Base-by-base conservation (phyloP, 2,113 vertebrate genomes). In the Catharus minimus region DNA sequence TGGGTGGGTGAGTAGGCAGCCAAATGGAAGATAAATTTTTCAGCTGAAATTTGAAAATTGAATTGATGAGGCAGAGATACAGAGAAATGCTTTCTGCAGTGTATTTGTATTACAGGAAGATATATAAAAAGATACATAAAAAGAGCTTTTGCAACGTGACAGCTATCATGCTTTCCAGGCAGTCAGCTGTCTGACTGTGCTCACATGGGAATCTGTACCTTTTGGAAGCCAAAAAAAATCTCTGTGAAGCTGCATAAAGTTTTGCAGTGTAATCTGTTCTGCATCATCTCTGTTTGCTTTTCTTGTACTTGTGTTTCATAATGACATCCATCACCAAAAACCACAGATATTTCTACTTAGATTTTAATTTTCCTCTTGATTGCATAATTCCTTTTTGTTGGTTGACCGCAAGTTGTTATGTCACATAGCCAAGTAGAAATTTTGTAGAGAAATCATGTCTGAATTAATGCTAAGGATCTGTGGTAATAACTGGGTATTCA, bases 41-140 rank as follows among this genome's bases (percentile, higher is more conserved):
- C 61, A 53, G 23, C 53, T 57, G 14, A 94, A 90, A 88, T 75
- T 68, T 86, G 38, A 93, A 92, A 93, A 92, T 26, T 33, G 26
- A 84, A 11, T 81, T 49, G 66, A 72, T 90, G 61, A 84, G 69
- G 36, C 41, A 78, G 32, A 86, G 60, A 86, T 62, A 65, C 7
- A 86, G 57, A 67, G 21, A 93, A 88, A 83, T 65, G 13, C 5
- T 88, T 90, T 86, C 65, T 88, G 38, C 19, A 53, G 44, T 61
- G 8, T 53, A 65, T 78, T 95, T 71, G 14, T 60, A 60, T 55
- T 82, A 41, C 5, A 13, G 62, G 57, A 81, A 75, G 36, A 92
- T 13, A 67, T 30, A 55, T 60, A 73, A 66, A 81, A 77, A 64
- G 53, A 72, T 43, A 56, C 9, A 64, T 49, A 47, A 79, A 82